These are phyloP conservation scores for Acanthosoma haemorrhoidale DNA, from an alignment of 2,888 invertebrate genomes.

Conservation along the genomic window DNA sequence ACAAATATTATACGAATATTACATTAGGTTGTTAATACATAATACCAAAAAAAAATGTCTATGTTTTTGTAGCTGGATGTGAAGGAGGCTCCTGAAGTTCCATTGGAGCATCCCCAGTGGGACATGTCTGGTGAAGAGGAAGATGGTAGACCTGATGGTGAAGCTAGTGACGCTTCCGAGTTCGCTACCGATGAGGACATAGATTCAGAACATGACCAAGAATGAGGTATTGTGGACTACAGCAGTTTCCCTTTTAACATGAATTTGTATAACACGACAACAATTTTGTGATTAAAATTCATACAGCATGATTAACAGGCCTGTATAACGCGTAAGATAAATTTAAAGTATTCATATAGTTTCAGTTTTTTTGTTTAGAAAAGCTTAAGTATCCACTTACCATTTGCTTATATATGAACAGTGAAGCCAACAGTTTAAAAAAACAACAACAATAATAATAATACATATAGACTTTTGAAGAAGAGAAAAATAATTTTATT, in stretches of 20 bases:
- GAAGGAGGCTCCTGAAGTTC: conserved; percentile 87
- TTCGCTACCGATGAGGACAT: conserved; percentile 64
- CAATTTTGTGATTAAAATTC: too few species aligned
- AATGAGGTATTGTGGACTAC: conserved; percentile 14
- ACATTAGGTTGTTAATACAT: too few species aligned
- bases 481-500: too few species aligned
- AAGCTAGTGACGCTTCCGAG: conserved; percentile 59
- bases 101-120: conserved; percentile 95
- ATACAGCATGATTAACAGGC: too few species aligned
- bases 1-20: neutral
- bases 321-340: too few species aligned
- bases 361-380: neutral
- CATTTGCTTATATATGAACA: neutral
- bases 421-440: neutral
- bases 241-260: too few species aligned
- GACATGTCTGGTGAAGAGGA: conserved; percentile 91
- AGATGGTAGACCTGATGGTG: conserved; percentile 57
- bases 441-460: neutral
- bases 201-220: conserved; percentile 48
- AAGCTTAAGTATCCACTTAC: neutral
- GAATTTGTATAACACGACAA: too few species aligned
- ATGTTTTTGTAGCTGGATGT: conserved; percentile 72
- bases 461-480: neutral
- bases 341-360: neutral
- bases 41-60: too few species aligned